A percentile compares a stretch with the other conserved stretches of the same genome.
phyloP scores from a whole-genome alignment of 2,113 vertebrate species.

The Tinamus guttatus region DNA sequence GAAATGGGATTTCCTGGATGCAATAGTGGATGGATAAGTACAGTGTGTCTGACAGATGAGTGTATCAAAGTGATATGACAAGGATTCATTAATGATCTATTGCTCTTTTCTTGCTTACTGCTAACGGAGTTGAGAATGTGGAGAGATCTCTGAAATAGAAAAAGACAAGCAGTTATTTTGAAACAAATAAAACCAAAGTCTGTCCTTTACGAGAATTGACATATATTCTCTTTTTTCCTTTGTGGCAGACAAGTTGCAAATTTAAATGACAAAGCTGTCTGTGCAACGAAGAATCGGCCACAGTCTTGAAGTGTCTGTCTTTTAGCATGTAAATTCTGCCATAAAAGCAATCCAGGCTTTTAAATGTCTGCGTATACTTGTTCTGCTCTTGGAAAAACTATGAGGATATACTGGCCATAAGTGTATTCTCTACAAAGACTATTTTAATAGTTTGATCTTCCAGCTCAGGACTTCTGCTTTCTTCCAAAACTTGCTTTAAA shows the following conservation, averaged over 20 bases:
- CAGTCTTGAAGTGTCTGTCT: neutral
- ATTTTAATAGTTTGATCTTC: neutral
- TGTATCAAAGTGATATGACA: neutral
- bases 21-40: neutral
- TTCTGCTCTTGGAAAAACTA: neutral
- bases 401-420: neutral
- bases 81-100: neutral
- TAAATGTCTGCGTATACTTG: neutral
- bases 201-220: neutral
- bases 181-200: neutral
- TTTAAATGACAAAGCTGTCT: neutral
- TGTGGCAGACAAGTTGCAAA: neutral
- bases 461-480: neutral
- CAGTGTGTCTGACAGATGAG: neutral
- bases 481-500: neutral
- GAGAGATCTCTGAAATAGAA: neutral
- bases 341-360: neutral
- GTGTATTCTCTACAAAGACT: neutral
- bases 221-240: neutral
- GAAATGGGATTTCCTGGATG: neutral
- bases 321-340: neutral
- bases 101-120: neutral
- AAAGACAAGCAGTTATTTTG: neutral
- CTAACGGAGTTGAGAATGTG: neutral
- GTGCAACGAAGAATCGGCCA: neutral